These are phyloP conservation scores for Propsilocerus akamusi DNA, from an alignment of 1,140 invertebrate species.

Conservation along the genomic window DNA sequence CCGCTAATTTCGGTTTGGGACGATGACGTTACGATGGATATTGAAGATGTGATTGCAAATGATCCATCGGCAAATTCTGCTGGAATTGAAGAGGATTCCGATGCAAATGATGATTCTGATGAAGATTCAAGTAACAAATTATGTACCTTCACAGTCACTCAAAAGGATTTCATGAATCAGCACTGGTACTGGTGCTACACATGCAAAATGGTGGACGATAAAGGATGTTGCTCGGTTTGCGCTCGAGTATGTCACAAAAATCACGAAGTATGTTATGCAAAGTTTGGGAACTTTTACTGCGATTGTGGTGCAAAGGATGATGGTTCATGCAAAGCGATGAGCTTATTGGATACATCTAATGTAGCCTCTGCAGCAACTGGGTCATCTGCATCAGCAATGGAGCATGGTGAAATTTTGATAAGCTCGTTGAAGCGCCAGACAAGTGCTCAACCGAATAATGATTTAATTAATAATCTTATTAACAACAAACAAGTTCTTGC, in stretches of 20 bases:
- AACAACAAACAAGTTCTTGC: constrained; percentile 10
- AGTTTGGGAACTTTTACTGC: constrained; percentile 97
- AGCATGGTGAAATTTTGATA: constrained; percentile 1
- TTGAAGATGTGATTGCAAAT: constrained; percentile 52
- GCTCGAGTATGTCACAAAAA: constrained; percentile 91
- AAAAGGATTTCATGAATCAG: constrained; percentile 97
- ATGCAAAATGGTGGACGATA: constrained; percentile 94
- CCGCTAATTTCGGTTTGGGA: constrained; percentile 61
- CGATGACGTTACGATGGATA: constrained; percentile 48
- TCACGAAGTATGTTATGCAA: constrained; percentile 94
- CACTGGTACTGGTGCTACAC: constrained; percentile 97
- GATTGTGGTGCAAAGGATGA: constrained; percentile 96
- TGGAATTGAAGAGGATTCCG: constrained; percentile 76
- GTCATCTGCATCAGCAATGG: background rate
- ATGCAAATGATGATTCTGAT: constrained; percentile 82
- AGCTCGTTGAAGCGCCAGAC: constrained; percentile 7
- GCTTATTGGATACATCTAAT: constrained; percentile 1
- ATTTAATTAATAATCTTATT: constrained; percentile 15
- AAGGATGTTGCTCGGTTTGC: constrained; percentile 94
- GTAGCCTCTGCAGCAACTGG: background rate
- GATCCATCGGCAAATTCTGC: constrained; percentile 72
- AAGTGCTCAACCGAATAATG: constrained; percentile 14
- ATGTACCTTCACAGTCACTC: constrained; percentile 91
- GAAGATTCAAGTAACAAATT: constrained; percentile 90
- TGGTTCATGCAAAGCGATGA: constrained; percentile 31